These are phyloP conservation scores for Tamandua tetradactyla DNA, from an alignment of 2,797 vertebrate species.

Conservation along the genomic window DNA sequence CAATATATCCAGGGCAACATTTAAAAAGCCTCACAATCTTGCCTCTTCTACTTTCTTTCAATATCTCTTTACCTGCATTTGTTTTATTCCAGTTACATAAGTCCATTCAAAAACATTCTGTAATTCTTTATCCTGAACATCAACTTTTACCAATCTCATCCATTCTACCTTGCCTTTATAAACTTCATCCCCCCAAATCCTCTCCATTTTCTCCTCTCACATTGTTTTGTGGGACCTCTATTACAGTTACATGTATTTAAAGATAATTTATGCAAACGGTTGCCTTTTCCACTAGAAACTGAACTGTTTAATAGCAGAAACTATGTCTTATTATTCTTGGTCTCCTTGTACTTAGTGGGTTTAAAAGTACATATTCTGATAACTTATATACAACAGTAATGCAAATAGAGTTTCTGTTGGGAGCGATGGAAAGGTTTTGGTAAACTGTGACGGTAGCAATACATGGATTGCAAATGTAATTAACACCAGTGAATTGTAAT, in stretches of 20 bases:
- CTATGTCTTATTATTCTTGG: not conserved
- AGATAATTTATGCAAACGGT: not conserved
- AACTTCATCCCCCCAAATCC: not conserved
- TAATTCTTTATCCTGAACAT: not conserved
- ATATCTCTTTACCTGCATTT: not conserved
- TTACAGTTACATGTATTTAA: not conserved
- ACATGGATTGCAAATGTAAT: too few species aligned
- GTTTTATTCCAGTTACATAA: not conserved
- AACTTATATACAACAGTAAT: too few species aligned
- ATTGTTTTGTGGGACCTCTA: not conserved
- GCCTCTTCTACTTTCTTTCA: not conserved
- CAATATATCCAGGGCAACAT: not conserved
- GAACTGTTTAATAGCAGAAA: not conserved
- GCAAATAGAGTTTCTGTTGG: too few species aligned
- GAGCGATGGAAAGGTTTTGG: too few species aligned
- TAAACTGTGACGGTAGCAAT: too few species aligned
- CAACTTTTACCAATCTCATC: not conserved
- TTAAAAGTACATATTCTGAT: too few species aligned
- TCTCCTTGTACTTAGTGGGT: not conserved
- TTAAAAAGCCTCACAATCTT: not conserved
- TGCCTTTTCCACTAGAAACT: slow-evolving; percentile 6
- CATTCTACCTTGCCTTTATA: not conserved
- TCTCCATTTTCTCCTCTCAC: not conserved
- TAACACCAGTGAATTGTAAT: too few species aligned
- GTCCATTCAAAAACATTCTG: not conserved